Conservation (phyloP, 2,888 invertebrate species). For the Sesia apiformis region DNA sequence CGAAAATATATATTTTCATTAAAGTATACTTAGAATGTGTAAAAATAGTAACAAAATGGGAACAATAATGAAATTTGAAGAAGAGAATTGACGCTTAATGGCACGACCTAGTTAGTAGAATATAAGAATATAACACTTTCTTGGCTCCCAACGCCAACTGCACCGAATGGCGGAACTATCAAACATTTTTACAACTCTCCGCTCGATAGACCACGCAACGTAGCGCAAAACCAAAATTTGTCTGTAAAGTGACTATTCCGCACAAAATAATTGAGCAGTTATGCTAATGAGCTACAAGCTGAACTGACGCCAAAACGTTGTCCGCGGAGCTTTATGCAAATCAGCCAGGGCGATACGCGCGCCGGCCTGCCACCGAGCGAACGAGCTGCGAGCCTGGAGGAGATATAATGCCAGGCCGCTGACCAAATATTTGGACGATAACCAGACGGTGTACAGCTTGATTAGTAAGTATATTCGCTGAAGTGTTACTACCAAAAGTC, state of each 20-base stretch:
- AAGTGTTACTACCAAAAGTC: too few species aligned
- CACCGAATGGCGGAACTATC: not conserved
- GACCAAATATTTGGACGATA: not conserved
- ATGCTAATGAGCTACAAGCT: slow-evolving; percentile 65
- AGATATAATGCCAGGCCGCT: not conserved
- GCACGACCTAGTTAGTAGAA: too few species aligned
- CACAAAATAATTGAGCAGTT: slow-evolving; percentile 70
- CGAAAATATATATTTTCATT: too few species aligned
- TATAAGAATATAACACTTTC: not conserved
- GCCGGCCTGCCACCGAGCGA: not conserved
- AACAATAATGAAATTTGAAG: too few species aligned
- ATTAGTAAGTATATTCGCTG: not conserved
- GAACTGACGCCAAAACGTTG: slow-evolving; percentile 63
- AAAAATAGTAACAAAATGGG: too few species aligned
- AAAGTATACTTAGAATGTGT: too few species aligned
- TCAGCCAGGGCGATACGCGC: slow-evolving; percentile 21
- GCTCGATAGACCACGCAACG: slow-evolving; percentile 33
- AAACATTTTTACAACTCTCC: slow-evolving; percentile 8
- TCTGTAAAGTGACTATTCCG: slow-evolving; percentile 61
- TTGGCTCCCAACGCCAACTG: not conserved
- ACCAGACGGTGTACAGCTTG: not conserved
- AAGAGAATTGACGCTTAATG: too few species aligned
- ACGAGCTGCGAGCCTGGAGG: not conserved
- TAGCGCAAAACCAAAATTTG: slow-evolving; percentile 50
- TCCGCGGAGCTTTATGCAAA: slow-evolving; percentile 64